Evolutionary conservation across 2,797 vertebrate genomes (phyloP).

Genomic region (Esox masquinongy): DNA sequence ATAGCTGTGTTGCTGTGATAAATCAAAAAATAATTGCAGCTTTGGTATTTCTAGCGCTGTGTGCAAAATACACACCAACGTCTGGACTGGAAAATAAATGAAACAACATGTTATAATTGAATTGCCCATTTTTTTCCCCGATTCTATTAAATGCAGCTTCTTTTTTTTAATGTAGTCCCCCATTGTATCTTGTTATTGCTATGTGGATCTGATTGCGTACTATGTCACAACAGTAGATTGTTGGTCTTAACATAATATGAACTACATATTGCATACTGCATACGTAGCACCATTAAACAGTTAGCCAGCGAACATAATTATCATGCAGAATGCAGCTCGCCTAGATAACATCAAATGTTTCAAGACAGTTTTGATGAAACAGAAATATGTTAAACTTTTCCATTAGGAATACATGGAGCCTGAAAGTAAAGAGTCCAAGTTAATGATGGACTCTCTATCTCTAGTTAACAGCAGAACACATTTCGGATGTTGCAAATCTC

Average conservation of each 20-base stretch:
- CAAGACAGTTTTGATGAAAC: neutral
- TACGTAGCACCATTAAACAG: too few species aligned
- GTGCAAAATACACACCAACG: conserved; percentile 17
- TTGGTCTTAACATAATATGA: neutral
- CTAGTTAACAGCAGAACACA: neutral
- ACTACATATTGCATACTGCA: too few species aligned
- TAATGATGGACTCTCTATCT: neutral
- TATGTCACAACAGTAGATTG: neutral
- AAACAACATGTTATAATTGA: neutral
- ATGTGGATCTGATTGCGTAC: neutral
- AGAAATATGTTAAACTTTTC: neutral
- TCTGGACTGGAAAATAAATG: neutral
- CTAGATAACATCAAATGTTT: neutral
- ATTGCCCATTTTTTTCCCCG: too few species aligned
- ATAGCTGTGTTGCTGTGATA: neutral
- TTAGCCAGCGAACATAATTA: too few species aligned
- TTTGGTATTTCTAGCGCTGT: conserved; percentile 7
- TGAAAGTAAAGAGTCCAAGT: too few species aligned
- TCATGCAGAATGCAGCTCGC: too few species aligned
- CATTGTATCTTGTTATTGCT: neutral
- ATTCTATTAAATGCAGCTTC: neutral
- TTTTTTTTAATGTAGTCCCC: neutral
- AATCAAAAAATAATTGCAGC: neutral
- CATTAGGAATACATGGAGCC: neutral
- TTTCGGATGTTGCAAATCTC: conserved; percentile 16